Evolutionary conservation across 2,113 vertebrate genomes (phyloP).

Genomic region (Ploceus nigricollis): DNA sequence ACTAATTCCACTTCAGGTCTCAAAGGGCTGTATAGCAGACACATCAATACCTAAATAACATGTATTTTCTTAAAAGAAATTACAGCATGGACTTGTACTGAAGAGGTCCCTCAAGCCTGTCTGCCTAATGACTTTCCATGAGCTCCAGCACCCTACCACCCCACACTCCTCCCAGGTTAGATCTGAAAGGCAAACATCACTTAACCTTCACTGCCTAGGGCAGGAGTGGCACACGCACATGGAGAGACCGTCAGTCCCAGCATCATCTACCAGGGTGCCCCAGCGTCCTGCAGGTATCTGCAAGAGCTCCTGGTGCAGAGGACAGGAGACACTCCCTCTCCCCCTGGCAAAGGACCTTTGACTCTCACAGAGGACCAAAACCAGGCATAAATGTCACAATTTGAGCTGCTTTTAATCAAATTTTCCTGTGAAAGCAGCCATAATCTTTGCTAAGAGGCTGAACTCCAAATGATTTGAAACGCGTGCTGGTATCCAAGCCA

Average conservation of each 20-base stretch:
- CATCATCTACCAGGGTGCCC: neutral
- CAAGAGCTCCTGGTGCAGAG: neutral
- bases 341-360: neutral
- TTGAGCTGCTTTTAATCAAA: neutral
- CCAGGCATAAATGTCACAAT: neutral
- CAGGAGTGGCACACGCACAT: neutral
- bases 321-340: neutral
- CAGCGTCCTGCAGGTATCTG: neutral
- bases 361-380: neutral
- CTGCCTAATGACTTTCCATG: neutral
- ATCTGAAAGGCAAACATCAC: neutral
- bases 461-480: neutral
- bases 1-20: neutral
- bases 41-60: neutral
- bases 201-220: neutral
- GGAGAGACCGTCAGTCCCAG: accelerated
- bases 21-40: neutral
- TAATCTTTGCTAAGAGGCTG: neutral
- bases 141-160: neutral
- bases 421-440: neutral
- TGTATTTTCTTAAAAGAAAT: neutral
- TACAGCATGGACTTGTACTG: neutral
- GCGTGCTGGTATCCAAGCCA: neutral
- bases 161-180: neutral
- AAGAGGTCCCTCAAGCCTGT: neutral